Conservation (phyloP, 2,888 invertebrate species). For the Meta bourneti region DNA sequence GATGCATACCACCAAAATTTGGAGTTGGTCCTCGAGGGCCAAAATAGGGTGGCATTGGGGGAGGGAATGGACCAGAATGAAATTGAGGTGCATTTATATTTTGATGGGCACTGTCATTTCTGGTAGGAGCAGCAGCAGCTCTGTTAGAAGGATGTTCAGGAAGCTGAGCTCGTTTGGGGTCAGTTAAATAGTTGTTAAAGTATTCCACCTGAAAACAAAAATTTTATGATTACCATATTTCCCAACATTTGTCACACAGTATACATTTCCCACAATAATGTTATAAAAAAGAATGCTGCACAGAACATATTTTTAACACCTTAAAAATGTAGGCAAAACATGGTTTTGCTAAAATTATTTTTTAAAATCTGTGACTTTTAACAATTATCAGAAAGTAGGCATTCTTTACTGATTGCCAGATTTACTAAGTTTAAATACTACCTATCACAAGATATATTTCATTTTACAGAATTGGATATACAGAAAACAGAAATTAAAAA, state of each 20-base stretch:
- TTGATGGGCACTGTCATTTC: constrained; percentile 79
- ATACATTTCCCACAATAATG: not conserved
- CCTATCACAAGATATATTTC: no score
- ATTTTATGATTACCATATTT: not conserved
- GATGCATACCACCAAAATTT: constrained; percentile 51
- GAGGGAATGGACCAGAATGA: constrained; percentile 77
- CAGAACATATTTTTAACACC: no score
- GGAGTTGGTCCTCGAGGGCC: constrained; percentile 77
- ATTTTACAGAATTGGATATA: no score
- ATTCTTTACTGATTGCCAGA: no score
- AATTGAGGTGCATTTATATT: constrained; percentile 77
- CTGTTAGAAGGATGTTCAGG: constrained; percentile 89
- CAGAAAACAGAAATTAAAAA: no score
- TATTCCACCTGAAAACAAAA: constrained; percentile 87
- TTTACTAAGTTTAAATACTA: no score
- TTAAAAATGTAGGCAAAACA: no score
- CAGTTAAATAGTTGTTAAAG: constrained; percentile 96
- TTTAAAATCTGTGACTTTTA: no score
- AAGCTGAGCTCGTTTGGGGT: constrained; percentile 95
- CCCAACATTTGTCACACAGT: not conserved
- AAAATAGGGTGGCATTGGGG: constrained; percentile 78
- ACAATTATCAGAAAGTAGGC: no score
- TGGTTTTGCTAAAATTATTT: no score
- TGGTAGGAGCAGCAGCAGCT: constrained; percentile 80
- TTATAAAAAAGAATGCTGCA: not conserved